Percentiles rank a stretch among this genome's conserved stretches.
phyloP scores from a whole-genome alignment of 2,113 vertebrate genomes.

The Cyphomyrus plagiostoma region DNA sequence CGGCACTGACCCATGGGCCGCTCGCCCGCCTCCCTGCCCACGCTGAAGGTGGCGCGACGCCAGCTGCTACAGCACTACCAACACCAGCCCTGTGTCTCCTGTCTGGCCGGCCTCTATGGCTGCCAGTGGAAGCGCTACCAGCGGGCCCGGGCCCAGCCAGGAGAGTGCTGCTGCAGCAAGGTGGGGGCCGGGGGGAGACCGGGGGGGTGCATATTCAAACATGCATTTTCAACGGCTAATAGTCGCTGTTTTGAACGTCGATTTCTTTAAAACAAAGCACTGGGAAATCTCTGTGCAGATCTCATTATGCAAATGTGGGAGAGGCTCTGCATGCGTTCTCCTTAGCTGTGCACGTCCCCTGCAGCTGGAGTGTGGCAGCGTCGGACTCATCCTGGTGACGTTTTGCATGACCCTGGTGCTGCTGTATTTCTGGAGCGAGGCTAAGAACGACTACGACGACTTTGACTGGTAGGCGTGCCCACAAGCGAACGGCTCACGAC shows the following conservation, averaged over 20 bases:
- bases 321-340: background rate
- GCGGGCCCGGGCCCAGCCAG: constrained; percentile 60
- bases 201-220: background rate
- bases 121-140: constrained; percentile 81
- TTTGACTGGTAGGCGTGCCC: constrained; percentile 78
- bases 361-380: constrained; percentile 66
- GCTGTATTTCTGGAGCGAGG: constrained; percentile 78
- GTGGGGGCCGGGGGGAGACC: constrained; percentile 41
- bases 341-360: background rate
- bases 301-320: background rate
- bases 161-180: constrained; percentile 76
- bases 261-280: background rate
- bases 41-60: constrained; percentile 67
- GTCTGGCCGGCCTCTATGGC: constrained; percentile 77
- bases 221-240: background rate
- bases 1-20: constrained; percentile 50
- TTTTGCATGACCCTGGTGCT: constrained; percentile 73
- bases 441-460: constrained; percentile 81
- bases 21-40: constrained; percentile 51
- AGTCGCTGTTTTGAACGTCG: background rate
- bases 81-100: constrained; percentile 75
- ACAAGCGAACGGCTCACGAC: background rate
- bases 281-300: background rate
- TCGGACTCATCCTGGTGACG: constrained; percentile 63
- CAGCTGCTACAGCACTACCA: constrained; percentile 71